Evolutionary conservation across 1,140 invertebrate genomes (phyloP).

Genomic region (Mizuhopecten yessoensis): DNA sequence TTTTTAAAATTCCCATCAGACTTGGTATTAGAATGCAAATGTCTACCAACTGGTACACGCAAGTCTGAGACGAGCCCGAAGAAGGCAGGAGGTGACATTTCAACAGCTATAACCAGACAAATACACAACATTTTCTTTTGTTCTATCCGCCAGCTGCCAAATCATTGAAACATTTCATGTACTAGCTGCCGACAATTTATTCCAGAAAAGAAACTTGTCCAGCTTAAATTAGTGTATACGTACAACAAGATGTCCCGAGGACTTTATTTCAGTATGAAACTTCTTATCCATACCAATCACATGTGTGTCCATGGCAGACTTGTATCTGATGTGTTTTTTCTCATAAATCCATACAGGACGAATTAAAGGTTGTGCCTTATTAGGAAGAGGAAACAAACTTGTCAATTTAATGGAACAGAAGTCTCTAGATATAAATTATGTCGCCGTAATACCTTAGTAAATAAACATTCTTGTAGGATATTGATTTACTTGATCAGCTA

Average conservation of each 20-base stretch:
- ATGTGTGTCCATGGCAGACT: not conserved
- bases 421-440: no score
- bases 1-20: not conserved
- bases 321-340: no score
- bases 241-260: no score
- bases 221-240: no score
- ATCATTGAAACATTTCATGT: not conserved
- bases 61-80: not conserved
- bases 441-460: no score
- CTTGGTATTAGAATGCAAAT: not conserved
- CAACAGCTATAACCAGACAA: not conserved
- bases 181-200: not conserved
- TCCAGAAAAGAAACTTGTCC: not conserved
- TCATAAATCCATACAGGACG: no score
- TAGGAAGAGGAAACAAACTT: no score
- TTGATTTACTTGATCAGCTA: no score
- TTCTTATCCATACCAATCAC: not conserved
- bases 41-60: not conserved
- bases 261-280: not conserved
- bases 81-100: not conserved
- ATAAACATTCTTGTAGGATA: no score
- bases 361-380: no score
- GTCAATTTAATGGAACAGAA: no score
- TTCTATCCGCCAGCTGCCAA: not conserved
- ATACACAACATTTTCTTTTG: not conserved